A percentile compares a stretch with the other conserved stretches of the same genome.
These are phyloP conservation scores for Circaetus cinerascens DNA, from an alignment of 2,113 vertebrate genomes.

Conservation along the genomic window DNA sequence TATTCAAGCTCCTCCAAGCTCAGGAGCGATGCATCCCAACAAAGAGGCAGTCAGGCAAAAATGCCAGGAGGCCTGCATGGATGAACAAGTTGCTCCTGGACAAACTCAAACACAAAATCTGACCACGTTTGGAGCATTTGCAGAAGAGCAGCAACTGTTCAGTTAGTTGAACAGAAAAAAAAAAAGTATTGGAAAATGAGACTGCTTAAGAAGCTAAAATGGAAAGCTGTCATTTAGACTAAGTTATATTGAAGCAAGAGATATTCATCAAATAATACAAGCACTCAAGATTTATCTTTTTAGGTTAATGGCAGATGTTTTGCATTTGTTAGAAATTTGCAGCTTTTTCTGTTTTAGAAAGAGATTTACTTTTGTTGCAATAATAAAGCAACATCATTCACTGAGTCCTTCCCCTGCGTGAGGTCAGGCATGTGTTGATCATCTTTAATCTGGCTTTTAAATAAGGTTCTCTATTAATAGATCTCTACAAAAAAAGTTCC, in stretches of 20 bases:
- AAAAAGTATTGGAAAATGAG: neutral
- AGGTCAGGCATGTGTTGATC: neutral
- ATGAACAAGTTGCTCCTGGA: too few species aligned
- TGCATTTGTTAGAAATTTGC: neutral
- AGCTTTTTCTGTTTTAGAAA: neutral
- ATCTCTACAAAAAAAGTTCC: neutral
- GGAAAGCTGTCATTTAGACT: neutral
- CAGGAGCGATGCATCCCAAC: too few species aligned
- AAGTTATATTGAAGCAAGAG: neutral
- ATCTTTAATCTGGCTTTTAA: conserved; percentile 46
- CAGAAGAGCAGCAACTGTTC: neutral
- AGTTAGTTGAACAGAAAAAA: neutral
- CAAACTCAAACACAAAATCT: too few species aligned
- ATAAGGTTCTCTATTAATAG: conserved; percentile 39
- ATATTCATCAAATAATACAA: neutral
- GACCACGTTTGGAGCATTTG: neutral
- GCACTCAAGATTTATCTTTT: neutral
- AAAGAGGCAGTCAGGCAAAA: too few species aligned
- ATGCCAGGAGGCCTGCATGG: too few species aligned
- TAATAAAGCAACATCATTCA: neutral
- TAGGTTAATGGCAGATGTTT: conserved; percentile 8
- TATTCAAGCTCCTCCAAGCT: too few species aligned
- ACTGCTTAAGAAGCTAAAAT: neutral
- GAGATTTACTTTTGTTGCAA: neutral
- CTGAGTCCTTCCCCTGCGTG: neutral